Conservation (phyloP, 2,888 invertebrate genomes). For the Chorisops tibialis region DNA sequence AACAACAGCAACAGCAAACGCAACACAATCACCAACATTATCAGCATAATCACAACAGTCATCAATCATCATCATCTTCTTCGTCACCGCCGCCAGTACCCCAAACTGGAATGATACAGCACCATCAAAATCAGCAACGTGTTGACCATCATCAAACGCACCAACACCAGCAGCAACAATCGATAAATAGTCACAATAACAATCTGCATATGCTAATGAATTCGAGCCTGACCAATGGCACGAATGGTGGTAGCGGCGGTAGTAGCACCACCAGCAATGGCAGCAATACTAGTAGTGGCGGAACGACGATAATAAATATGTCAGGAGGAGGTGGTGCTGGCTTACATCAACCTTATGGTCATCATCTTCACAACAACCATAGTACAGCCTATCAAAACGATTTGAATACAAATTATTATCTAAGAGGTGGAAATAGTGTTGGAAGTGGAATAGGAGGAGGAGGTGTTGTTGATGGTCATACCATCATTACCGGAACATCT, state of each 20-base stretch:
- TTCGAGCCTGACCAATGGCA: constrained; percentile 26
- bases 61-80: constrained; percentile 40
- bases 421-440: constrained; percentile 27
- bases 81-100: constrained; percentile 44
- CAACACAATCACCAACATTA: constrained; percentile 55
- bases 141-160: constrained; percentile 45
- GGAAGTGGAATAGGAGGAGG: not conserved
- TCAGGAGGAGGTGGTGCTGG: constrained; percentile 1
- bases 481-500: not conserved
- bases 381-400: constrained; percentile 33
- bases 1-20: constrained; percentile 53
- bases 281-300: constrained; percentile 1
- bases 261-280: constrained; percentile 7
- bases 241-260: constrained; percentile 11
- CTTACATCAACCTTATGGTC: constrained; percentile 29
- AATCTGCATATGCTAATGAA: constrained; percentile 32
- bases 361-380: constrained; percentile 34
- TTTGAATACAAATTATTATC: constrained; percentile 35
- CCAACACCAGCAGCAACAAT: constrained; percentile 24
- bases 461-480: constrained; percentile 4
- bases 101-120: constrained; percentile 13
- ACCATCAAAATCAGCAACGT: constrained; percentile 39
- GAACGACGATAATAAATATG: constrained; percentile 15
- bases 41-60: constrained; percentile 40
- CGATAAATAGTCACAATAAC: constrained; percentile 25